Percentiles rank a stretch among this genome's conserved stretches.
Conservation (phyloP, 1,140 invertebrate species). For the Drosophila miranda region DNA sequence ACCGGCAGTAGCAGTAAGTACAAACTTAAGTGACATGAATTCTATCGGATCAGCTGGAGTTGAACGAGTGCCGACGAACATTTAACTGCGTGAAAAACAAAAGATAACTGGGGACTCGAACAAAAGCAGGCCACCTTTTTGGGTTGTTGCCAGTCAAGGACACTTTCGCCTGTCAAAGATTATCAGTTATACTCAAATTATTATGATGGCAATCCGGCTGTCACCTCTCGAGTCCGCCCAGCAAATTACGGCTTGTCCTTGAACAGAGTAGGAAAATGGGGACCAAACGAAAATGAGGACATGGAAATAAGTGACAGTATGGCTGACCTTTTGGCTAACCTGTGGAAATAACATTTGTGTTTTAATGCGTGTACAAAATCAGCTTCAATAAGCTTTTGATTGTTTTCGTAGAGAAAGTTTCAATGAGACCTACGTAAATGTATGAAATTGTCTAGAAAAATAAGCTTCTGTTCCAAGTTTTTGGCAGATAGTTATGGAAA, state of each 20-base stretch:
- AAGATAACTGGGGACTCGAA: constrained; percentile 9
- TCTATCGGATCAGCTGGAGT: constrained; percentile 2
- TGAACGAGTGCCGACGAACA: constrained; percentile 25
- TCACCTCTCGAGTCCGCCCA: constrained; percentile 29
- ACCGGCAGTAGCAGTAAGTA: neutral
- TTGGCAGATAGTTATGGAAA: too few relatives aligned
- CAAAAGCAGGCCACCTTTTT: constrained; percentile 37
- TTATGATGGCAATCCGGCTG: constrained; percentile 52
- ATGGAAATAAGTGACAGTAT: constrained; percentile 14
- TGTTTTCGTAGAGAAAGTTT: too few relatives aligned
- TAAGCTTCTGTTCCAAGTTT: too few relatives aligned
- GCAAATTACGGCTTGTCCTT: constrained; percentile 54
- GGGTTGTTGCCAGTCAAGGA: constrained; percentile 37
- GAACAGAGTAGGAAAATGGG: neutral
- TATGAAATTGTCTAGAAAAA: too few relatives aligned
- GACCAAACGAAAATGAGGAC: neutral
- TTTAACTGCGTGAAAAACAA: constrained; percentile 19
- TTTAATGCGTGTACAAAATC: too few relatives aligned
- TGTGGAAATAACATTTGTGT: too few relatives aligned
- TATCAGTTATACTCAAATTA: constrained; percentile 64
- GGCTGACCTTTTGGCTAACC: neutral
- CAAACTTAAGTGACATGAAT: constrained; percentile 20
- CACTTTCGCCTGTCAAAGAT: constrained; percentile 61
- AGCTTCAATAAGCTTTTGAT: too few relatives aligned
- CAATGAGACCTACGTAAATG: too few relatives aligned